Percentiles rank a stretch among this genome's conserved stretches.
These are phyloP conservation scores for Paramacrobiotus metropolitanus DNA, from an alignment of 1,140 invertebrate species.

Conservation along the genomic window DNA sequence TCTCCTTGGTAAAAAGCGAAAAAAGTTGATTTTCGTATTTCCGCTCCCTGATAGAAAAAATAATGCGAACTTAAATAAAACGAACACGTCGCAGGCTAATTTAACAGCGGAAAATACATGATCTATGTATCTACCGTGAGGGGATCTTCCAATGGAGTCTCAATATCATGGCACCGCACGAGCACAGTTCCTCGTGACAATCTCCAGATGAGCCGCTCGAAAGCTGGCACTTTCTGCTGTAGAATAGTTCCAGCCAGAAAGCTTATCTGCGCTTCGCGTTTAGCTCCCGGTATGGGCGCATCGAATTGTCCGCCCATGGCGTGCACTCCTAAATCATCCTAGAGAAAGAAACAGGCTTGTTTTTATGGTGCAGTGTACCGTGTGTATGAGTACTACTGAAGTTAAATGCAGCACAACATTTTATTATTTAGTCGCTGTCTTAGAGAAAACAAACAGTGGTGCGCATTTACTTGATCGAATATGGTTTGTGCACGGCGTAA, in stretches of 20 bases:
- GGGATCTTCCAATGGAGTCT: slow-evolving; percentile 10
- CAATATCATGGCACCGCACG: slow-evolving; percentile 13
- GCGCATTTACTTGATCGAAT: slow-evolving; percentile 16
- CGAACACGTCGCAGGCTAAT: no score
- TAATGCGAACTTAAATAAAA: no score
- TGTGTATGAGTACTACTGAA: no score
- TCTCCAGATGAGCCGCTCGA: slow-evolving; percentile 16
- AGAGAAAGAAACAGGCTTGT: slow-evolving; percentile 8
- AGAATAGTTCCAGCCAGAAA: slow-evolving; percentile 15
- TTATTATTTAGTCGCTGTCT: no score
- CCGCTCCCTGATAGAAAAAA: no score
- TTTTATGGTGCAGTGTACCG: neutral
- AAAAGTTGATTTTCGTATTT: slow-evolving; percentile 26
- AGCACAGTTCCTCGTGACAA: slow-evolving; percentile 16
- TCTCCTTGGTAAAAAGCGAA: slow-evolving; percentile 31
- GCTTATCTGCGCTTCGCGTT: slow-evolving; percentile 9
- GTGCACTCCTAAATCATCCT: neutral
- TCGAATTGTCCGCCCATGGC: neutral
- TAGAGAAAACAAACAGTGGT: no score
- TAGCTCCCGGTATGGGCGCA: slow-evolving; percentile 5
- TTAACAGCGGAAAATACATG: no score
- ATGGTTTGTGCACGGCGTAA: slow-evolving; percentile 18
- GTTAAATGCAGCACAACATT: no score
- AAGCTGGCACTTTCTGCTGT: slow-evolving; percentile 11
- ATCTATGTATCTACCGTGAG: no score